Base-by-base conservation (phyloP, 2,113 vertebrate species). In the Oncorhynchus mykiss region DNA sequence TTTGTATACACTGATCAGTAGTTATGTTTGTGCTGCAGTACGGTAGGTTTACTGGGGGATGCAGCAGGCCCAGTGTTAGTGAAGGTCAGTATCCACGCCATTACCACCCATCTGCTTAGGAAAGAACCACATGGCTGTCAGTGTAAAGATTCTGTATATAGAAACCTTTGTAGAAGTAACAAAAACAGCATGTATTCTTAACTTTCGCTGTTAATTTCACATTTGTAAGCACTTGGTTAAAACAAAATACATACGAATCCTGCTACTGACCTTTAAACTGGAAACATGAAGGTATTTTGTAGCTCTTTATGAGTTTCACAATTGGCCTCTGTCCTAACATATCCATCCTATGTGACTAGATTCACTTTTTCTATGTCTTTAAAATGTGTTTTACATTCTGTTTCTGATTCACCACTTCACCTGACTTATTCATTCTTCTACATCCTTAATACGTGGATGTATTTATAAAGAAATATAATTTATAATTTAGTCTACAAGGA, bases 111-210 rank as follows among this genome's bases (percentile, higher is more conserved):
- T 77, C 83, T 84, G 89, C 89, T 90, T 88, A 90, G 90, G 91
- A 91, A 90, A 82, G 80, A 86, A 86, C 86, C 77, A 83, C 84
- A 78, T 80, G 74, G 87, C 88, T 90, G 78, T 88, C 80, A 57
- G 77, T 91, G 88, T 90, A 89, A 84, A 92, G 74, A 90, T 86
- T 77, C 80, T 93, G 93, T 93, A 92, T 64, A 94, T 92, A 92
- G 79, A 86, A 77, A 89, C 82, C 85, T 92, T 87, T 89, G 88
- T 89, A 92, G 89, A 92, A 87, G 89, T 93, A 93, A 90, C 91
- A 83, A 80, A 88, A 89, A 89, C 86, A 89, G 92, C 91, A 93
- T 93, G 91, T 85, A 39, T 90, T 91, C 85, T 84, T 72, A 89
- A 70, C 77, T 83, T 86, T 64, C 85, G 80, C 83, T 85, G 79